Base-by-base conservation (phyloP, 2,888 invertebrate species). In the Corythucha ciliata region DNA sequence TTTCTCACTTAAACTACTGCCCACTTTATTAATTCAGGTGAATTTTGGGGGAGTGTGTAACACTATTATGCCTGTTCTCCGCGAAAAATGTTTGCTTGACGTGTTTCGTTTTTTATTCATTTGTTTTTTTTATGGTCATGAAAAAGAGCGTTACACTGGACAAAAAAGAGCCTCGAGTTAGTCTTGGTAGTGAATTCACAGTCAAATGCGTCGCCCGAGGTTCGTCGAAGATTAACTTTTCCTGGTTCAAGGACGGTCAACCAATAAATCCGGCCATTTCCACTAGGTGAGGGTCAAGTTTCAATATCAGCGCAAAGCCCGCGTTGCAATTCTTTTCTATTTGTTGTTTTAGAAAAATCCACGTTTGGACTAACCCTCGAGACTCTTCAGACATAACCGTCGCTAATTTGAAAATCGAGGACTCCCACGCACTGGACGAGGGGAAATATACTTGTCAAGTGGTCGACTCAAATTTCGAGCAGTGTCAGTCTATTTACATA, bases 361-460 rank as follows among this genome's bases (percentile, higher is more conserved):
- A 80, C 80, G 76, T 75, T 1, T 74, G 78, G 7, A 65, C 74
- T 25, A 66, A 72, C 61, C 66, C 69, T 48, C 70, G 73, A 70
- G 60, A 76, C 70, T 60, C 76, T 4, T 65, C 67, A n/a, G 68
- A 79, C 53, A 69, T 73, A 59, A 74, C 74, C 63, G 82, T 80
- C 61, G 81, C 83, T 1, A 72, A 83, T 29, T 69, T 89, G 58
- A 81, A 80, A 0, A 75, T 88, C 47, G 79, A 80, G 12, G 78
- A 77, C 58, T 81, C 84, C 0, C 77, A 77, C 54, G 69, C 72
- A 16, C 72, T 79, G 32, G 89, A 90, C 63, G 77, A 79, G 18
- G 89, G 89, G n/a, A 73, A 77, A 53, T 89, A 86, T 72, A 81
- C 83, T 2, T 89, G 89, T 66, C 81, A 83, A 63, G 83, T 79